phyloP scores from a whole-genome alignment of 2,113 vertebrate genomes.

The Nycticryphes semicollaris region DNA sequence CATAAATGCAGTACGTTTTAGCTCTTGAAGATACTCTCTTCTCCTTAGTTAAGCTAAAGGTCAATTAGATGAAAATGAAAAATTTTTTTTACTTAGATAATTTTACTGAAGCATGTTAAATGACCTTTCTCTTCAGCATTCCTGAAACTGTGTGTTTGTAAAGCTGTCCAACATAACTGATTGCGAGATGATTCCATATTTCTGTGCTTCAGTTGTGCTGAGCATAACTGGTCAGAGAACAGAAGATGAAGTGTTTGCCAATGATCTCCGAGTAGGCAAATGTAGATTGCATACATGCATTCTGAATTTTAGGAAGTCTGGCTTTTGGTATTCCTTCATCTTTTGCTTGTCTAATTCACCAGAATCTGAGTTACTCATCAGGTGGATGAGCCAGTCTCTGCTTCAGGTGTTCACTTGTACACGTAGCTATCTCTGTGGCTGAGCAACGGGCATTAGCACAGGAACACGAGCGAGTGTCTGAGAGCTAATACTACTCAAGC shows the following conservation, averaged over 20 bases:
- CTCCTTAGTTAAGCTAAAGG: background rate
- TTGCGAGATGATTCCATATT: background rate
- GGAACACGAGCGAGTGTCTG: background rate
- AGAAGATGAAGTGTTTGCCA: background rate
- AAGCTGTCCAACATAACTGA: background rate
- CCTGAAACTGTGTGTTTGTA: background rate
- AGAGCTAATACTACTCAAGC: background rate
- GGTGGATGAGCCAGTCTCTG: background rate
- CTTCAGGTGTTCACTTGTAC: slow-evolving; percentile 1
- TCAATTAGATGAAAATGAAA: background rate
- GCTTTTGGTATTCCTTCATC: slow-evolving; percentile 1
- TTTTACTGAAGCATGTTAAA: background rate
- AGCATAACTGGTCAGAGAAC: background rate
- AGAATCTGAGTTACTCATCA: background rate
- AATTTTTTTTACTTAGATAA: background rate
- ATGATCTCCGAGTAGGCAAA: background rate
- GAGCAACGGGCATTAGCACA: background rate
- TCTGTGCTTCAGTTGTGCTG: background rate
- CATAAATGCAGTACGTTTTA: background rate
- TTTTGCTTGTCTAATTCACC: slow-evolving; percentile 12
- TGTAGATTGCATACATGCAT: background rate
- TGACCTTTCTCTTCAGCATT: background rate
- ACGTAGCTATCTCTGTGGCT: fast-evolving
- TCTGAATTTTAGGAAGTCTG: background rate
- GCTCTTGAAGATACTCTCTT: background rate